Evolutionary conservation across 2,113 vertebrate species (phyloP).

Genomic region (Pelecanoides urinatrix): DNA sequence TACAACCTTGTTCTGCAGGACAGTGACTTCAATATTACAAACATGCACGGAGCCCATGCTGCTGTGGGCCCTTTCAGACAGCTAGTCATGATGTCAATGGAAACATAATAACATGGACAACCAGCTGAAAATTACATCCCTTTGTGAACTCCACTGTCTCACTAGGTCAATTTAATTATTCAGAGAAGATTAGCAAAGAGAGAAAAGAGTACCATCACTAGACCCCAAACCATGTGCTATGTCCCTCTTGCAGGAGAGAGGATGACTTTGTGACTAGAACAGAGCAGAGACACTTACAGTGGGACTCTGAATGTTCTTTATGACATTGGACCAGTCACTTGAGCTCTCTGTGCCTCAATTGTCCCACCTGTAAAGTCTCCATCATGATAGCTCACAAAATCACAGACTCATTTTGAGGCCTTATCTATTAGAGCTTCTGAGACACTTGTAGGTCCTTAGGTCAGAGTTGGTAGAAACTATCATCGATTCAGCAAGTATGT

Average conservation of each 20-base stretch:
- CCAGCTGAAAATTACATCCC: neutral
- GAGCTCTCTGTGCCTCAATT: neutral
- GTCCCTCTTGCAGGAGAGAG: neutral
- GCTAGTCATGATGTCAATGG: neutral
- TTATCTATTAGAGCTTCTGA: neutral
- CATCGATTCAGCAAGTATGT: neutral
- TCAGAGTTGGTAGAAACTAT: neutral
- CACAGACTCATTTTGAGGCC: neutral
- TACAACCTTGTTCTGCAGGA: neutral
- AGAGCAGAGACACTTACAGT: neutral
- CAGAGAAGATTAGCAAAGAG: constrained; percentile 3
- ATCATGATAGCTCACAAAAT: neutral
- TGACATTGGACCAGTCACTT: neutral
- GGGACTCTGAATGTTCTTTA: neutral
- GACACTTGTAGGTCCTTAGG: neutral
- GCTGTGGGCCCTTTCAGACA: neutral
- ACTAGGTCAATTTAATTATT: constrained; percentile 51
- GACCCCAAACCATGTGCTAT: neutral
- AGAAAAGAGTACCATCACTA: neutral
- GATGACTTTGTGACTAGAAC: neutral
- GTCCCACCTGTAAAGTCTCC: neutral
- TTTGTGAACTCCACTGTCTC: constrained; percentile 2
- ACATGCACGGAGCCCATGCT: neutral
- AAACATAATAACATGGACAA: neutral
- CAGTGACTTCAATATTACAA: neutral